Base-by-base conservation (phyloP, 2,113 vertebrate species). In the Rutilus rutilus region DNA sequence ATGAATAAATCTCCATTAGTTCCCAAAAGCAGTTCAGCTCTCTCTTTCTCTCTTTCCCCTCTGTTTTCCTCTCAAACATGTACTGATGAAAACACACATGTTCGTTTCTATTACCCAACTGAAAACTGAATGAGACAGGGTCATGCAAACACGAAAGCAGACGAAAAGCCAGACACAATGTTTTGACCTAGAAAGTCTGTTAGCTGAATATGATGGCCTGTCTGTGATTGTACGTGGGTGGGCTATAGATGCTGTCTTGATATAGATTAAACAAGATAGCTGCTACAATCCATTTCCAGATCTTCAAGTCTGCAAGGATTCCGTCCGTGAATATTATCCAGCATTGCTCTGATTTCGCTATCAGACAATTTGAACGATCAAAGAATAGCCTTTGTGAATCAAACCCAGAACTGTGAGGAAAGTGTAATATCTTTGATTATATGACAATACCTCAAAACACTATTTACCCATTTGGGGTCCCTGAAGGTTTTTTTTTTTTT, bases 161-260 rank as follows among this genome's bases (percentile, higher is more conserved):
- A 77, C 1, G 50, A 47, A 62, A 39, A 78, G 50, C 45, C 42
- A 67, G 57, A 79, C 77, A 60, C 77, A 79, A 23, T 82, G 79
- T 82, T 82, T 82, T 82, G 79, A 82, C 42, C 62, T 82, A 52
- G 62, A 82, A 52, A 69, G 79, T 82, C 79, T 82, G 62, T 82
- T 82, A 47, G 42, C 39, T 52, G 42, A 52, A 82, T n/a, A 30
- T 69, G 79, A 82, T 52, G 60, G 45, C 27, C 79, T 82, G 79
- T 5, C n/a, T 52, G 62, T 65, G 79, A 82, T 36, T 52, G 62
- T 54, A 52, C 10, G 45, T 65, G 78, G 78, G 78, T 80, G 78
- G 78, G 78, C 59, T 64, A 80, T 80, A 47, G 78, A 80, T 80
- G 59, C 21, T 80, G 78, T n/a, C 78, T 80, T 80, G 78, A 80